Conservation (phyloP, 2,888 invertebrate species). For the Chorisops tibialis region DNA sequence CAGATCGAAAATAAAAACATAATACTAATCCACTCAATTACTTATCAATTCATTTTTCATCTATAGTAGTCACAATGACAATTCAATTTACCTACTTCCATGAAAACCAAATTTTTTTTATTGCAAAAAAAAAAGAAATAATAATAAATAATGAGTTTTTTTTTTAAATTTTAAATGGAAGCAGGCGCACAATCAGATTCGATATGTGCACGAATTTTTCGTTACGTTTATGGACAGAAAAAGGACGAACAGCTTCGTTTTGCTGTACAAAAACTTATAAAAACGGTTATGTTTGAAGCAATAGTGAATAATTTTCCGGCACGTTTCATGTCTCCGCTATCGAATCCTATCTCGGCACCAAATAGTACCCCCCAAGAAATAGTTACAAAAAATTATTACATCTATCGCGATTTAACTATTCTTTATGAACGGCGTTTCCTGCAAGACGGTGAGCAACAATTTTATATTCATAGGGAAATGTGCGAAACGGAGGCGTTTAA, state of each 20-base stretch:
- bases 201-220: neutral
- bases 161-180: no score
- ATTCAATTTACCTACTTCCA: no score
- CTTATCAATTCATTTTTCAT: no score
- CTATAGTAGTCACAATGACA: no score
- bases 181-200: neutral
- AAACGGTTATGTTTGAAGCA: conserved; percentile 5
- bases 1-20: no score
- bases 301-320: neutral
- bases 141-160: no score
- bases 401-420: neutral
- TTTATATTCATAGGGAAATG: neutral
- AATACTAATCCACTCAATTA: no score
- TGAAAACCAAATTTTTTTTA: no score
- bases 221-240: neutral
- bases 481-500: neutral
- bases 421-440: neutral
- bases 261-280: neutral
- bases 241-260: neutral
- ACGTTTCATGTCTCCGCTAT: neutral
- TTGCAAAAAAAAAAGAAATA: no score
- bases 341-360: neutral
- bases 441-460: neutral
- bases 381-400: neutral
- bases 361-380: neutral